Evolutionary conservation across 2,888 invertebrate genomes (phyloP).

Genomic region (Onthophagus sagittarius): DNA sequence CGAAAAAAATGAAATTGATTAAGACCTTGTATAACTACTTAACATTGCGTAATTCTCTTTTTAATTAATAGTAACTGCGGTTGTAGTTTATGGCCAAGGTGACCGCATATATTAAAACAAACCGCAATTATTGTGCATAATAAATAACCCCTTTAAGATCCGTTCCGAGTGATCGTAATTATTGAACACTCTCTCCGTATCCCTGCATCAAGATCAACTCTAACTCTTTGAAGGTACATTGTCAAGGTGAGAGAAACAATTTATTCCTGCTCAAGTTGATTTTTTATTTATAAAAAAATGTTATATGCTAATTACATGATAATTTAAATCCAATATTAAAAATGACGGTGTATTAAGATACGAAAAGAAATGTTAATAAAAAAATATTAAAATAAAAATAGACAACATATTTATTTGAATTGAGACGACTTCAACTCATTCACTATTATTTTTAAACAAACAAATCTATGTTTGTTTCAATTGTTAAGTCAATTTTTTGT

Average conservation of each 20-base stretch:
- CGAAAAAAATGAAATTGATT: no score
- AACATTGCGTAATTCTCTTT: neutral
- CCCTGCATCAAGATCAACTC: neutral
- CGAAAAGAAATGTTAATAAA: neutral
- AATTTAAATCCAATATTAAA: neutral
- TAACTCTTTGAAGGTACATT: slow-evolving; percentile 6
- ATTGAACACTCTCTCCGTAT: neutral
- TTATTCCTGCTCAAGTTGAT: neutral
- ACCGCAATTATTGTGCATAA: slow-evolving; percentile 5
- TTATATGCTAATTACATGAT: neutral
- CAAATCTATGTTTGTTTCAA: no score
- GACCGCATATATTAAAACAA: slow-evolving; percentile 2
- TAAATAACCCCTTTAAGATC: neutral
- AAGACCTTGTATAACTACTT: neutral
- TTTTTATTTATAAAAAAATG: neutral
- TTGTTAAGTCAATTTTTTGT: no score
- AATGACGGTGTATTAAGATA: no score
- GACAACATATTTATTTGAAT: no score
- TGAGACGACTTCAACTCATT: no score
- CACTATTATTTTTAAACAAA: no score
- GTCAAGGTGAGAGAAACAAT: slow-evolving; percentile 3
- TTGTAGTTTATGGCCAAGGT: slow-evolving; percentile 11
- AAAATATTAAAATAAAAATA: neutral
- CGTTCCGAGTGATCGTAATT: neutral
- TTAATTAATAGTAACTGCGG: slow-evolving; percentile 2